Conservation (phyloP, 2,113 vertebrate genomes). For the Mohoua ochrocephala region DNA sequence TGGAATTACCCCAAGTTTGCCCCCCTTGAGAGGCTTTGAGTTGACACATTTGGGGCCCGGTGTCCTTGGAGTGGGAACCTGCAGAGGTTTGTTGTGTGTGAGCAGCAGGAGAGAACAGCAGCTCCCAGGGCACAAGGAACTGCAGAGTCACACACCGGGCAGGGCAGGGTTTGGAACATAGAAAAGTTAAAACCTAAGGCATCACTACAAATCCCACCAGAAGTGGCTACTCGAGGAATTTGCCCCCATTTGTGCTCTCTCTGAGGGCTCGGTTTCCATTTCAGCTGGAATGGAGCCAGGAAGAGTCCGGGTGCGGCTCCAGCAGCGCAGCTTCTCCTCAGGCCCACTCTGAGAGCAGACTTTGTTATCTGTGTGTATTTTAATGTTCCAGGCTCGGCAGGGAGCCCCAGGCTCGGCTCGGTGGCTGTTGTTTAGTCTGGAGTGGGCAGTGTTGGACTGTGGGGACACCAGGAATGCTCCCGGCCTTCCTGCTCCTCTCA, state of each 20-base stretch:
- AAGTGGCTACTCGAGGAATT: background rate
- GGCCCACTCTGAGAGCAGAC: background rate
- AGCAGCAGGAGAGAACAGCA: too few relatives aligned
- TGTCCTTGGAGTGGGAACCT: too few relatives aligned
- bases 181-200: too few relatives aligned
- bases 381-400: background rate
- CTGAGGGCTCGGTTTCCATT: background rate
- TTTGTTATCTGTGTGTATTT: background rate
- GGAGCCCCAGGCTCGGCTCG: background rate
- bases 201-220: background rate
- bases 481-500: background rate
- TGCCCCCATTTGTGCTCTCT: background rate
- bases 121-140: too few relatives aligned
- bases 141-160: too few relatives aligned
- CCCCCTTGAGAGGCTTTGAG: too few relatives aligned
- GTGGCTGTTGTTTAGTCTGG: conserved; percentile 11
- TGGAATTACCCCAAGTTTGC: too few relatives aligned
- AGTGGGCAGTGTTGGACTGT: background rate
- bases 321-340: background rate
- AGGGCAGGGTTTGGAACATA: too few relatives aligned
- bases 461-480: background rate
- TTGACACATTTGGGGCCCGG: too few relatives aligned
- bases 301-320: background rate
- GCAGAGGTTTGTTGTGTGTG: too few relatives aligned
- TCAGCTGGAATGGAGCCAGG: background rate